Conservation (phyloP, 2,888 invertebrate species). For the Hydropsyche betteni region DNA sequence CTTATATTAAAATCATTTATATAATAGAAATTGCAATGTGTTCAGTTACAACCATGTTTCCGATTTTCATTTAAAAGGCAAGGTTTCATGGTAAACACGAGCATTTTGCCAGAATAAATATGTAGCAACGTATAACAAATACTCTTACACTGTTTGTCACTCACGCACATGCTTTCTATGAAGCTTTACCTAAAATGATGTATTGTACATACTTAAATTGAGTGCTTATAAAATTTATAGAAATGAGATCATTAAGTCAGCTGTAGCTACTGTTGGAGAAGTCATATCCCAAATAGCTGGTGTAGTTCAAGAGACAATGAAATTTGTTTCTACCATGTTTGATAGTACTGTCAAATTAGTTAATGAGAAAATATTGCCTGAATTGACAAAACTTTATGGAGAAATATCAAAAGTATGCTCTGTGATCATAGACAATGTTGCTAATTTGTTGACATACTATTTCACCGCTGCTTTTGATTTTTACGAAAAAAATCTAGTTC, state of each 20-base stretch:
- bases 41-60: too few species aligned
- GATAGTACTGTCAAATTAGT: conserved; percentile 46
- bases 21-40: background rate
- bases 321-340: conserved; percentile 55
- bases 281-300: conserved; percentile 57
- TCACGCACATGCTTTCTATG: too few species aligned
- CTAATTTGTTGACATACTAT: conserved; percentile 64
- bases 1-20: conserved; percentile 2
- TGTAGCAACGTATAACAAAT: too few species aligned
- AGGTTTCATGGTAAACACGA: too few species aligned
- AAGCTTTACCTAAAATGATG: too few species aligned
- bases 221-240: conserved; percentile 2
- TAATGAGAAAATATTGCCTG: conserved; percentile 57
- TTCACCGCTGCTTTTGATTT: conserved; percentile 66
- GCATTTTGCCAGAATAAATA: too few species aligned
- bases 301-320: conserved; percentile 56
- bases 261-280: conserved; percentile 56
- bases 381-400: conserved; percentile 56
- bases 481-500: conserved; percentile 72
- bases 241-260: conserved; percentile 55
- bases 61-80: too few species aligned
- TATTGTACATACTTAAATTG: too few species aligned
- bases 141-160: too few species aligned
- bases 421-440: conserved; percentile 59
- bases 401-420: conserved; percentile 59